These are phyloP conservation scores for Xerus inauris DNA, from an alignment of 2,113 vertebrate genomes.

Conservation along the genomic window DNA sequence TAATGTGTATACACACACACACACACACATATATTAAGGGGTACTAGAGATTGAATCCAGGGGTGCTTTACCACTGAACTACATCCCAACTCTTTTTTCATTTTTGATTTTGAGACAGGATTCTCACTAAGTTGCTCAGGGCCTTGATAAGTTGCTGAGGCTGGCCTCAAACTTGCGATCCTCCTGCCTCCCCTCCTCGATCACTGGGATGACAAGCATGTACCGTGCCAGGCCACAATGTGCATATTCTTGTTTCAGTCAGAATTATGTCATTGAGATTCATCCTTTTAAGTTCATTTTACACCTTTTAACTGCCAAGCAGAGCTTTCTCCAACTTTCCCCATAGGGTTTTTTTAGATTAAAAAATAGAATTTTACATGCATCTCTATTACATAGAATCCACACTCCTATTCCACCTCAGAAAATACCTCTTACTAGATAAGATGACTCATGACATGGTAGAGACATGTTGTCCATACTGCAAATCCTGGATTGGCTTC, in stretches of 20 bases:
- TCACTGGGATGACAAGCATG: too few relatives aligned
- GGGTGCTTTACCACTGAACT: too few relatives aligned
- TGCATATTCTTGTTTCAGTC: neutral
- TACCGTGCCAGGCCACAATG: too few relatives aligned
- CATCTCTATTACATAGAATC: neutral
- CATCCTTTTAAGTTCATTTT: constrained; percentile 4
- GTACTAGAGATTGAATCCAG: too few relatives aligned
- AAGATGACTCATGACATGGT: neutral
- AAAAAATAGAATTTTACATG: neutral
- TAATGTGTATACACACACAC: too few relatives aligned
- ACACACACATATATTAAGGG: too few relatives aligned
- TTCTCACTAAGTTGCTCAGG: too few relatives aligned
- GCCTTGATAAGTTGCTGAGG: too few relatives aligned
- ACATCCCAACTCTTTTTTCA: too few relatives aligned
- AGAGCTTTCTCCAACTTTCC: neutral
- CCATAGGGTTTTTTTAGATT: neutral
- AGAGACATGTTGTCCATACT: neutral
- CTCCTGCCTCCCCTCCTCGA: too few relatives aligned
- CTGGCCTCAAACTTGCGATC: too few relatives aligned
- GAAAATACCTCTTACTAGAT: neutral
- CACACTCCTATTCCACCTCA: neutral
- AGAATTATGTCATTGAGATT: neutral
- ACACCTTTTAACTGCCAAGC: neutral
- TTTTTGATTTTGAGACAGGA: too few relatives aligned
- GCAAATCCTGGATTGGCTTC: neutral